phyloP scores from a whole-genome alignment of 2,888 invertebrate genomes.

The Scotopteryx bipunctaria region DNA sequence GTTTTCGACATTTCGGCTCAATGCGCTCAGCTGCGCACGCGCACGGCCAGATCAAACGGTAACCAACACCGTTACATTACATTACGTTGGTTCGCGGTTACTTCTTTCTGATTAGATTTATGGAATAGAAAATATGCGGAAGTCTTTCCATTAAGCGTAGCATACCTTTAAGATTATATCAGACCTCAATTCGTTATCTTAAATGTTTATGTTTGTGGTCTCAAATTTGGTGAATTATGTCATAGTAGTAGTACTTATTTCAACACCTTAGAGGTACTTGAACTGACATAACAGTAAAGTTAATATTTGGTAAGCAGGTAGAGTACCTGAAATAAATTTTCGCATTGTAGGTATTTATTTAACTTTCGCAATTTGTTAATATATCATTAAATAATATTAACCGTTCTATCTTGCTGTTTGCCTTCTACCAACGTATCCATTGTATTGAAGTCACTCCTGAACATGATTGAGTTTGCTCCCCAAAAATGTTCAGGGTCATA shows the following conservation, averaged over 20 bases:
- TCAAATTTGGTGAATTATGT: too few species aligned
- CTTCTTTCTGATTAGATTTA: neutral
- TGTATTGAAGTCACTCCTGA: too few species aligned
- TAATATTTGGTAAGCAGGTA: constrained; percentile 7
- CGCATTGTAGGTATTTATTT: too few species aligned
- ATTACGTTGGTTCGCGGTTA: constrained; percentile 30
- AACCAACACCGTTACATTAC: constrained; percentile 54
- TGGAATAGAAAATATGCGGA: constrained; percentile 14
- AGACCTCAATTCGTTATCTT: neutral
- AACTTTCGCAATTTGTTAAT: too few species aligned
- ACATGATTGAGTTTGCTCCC: too few species aligned
- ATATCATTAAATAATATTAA: too few species aligned
- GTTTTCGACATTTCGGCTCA: constrained; percentile 61
- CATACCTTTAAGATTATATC: neutral
- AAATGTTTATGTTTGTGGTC: too few species aligned
- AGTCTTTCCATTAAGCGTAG: constrained; percentile 3
- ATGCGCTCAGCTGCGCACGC: constrained; percentile 32
- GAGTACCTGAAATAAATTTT: constrained; percentile 10
- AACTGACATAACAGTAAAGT: constrained; percentile 1
- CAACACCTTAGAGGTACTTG: too few species aligned
- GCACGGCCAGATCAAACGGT: constrained; percentile 50
- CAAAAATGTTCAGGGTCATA: too few species aligned
- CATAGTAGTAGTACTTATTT: too few species aligned
- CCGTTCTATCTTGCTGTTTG: too few species aligned
- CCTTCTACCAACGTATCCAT: too few species aligned